Percentiles rank a stretch among this genome's conserved stretches.
phyloP scores from a whole-genome alignment of 2,797 vertebrate species.

The Enteromius afrohamiltoni region DNA sequence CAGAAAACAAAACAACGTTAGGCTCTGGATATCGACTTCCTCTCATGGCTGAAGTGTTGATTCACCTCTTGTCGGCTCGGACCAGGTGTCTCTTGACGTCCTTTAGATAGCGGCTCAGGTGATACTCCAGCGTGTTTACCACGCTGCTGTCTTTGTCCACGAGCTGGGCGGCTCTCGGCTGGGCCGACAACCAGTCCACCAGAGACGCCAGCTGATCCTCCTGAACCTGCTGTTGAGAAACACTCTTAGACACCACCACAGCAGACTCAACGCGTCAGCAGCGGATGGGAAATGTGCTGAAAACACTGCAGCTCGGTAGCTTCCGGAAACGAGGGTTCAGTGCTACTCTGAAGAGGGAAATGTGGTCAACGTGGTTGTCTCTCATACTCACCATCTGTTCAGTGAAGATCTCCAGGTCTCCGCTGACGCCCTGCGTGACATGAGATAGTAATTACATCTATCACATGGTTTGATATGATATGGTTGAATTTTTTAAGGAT shows the following conservation, averaged over 20 bases:
- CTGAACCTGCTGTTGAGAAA: slow-evolving; percentile 85
- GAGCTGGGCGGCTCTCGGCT: slow-evolving; percentile 94
- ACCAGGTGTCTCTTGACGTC: slow-evolving; percentile 93
- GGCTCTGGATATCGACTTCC: accelerated
- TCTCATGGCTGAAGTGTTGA: background rate
- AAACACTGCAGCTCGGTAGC: background rate
- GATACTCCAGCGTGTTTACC: slow-evolving; percentile 92
- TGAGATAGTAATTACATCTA: background rate
- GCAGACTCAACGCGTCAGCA: background rate
- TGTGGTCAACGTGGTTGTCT: background rate
- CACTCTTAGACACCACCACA: background rate
- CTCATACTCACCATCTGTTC: slow-evolving; percentile 91
- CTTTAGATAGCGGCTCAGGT: slow-evolving; percentile 91
- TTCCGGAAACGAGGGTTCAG: background rate
- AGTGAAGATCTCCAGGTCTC: slow-evolving; percentile 92
- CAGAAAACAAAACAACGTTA: slow-evolving; percentile 28
- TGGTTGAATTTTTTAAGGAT: no score
- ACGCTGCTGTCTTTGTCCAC: slow-evolving; percentile 94
- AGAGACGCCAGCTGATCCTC: slow-evolving; percentile 92
- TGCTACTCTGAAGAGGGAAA: background rate
- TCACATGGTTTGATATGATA: no score
- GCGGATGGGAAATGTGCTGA: no score
- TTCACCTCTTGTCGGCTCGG: slow-evolving; percentile 94
- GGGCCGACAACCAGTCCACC: slow-evolving; percentile 94
- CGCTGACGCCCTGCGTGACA: slow-evolving; percentile 84